Percentiles rank a stretch among this genome's conserved stretches.
phyloP scores from a whole-genome alignment of 2,797 vertebrate genomes.

The Heliangelus exortis region DNA sequence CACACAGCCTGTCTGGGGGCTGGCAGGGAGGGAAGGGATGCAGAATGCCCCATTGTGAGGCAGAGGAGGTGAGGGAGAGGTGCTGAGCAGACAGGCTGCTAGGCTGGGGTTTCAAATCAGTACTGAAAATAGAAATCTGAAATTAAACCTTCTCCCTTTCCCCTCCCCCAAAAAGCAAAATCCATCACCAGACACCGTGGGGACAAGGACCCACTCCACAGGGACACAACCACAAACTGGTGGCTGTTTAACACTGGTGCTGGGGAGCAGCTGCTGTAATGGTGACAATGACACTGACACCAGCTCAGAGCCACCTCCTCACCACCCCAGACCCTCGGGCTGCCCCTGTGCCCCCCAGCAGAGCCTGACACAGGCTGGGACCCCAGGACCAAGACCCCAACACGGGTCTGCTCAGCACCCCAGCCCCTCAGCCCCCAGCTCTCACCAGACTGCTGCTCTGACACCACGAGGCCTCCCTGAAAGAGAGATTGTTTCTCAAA shows the following conservation, averaged over 20 bases:
- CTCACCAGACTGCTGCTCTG: neutral
- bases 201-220: rapidly evolving
- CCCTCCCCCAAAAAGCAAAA: neutral
- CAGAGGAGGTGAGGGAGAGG: rapidly evolving
- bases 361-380: rapidly evolving
- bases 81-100: neutral
- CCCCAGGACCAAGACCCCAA: neutral
- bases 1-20: too few species aligned
- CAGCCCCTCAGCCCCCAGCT: rapidly evolving
- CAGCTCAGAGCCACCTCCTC: neutral
- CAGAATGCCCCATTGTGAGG: neutral
- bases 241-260: too few species aligned
- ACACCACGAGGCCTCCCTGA: neutral
- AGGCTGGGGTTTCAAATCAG: neutral
- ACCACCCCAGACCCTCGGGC: too few species aligned
- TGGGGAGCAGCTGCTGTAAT: neutral
- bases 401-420: rapidly evolving
- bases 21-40: neutral
- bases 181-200: neutral
- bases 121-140: neutral
- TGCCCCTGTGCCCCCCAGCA: neutral
- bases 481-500: conserved; percentile 44
- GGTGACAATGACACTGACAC: rapidly evolving
- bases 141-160: neutral
- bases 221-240: neutral